Conservation (phyloP, 2,888 invertebrate species). For the Cosmopolites sordidus region DNA sequence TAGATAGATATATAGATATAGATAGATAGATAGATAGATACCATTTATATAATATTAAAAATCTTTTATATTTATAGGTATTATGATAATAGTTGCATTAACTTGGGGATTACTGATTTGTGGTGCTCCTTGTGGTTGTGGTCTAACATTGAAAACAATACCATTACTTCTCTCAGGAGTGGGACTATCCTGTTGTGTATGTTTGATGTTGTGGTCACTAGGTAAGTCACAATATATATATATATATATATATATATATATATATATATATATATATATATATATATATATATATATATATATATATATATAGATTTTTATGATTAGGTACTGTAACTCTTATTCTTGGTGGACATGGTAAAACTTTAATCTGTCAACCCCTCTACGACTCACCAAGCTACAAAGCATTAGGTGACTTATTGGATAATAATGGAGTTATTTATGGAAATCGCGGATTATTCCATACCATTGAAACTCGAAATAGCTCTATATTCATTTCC, state of each 20-base stretch:
- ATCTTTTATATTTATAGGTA: constrained; percentile 44
- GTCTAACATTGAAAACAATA: constrained; percentile 40
- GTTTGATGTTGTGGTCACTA: constrained; percentile 56
- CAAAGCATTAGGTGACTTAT: constrained; percentile 58
- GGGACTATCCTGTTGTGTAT: constrained; percentile 55
- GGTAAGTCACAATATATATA: constrained; percentile 8
- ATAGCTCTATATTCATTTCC: constrained; percentile 50
- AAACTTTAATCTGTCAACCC: constrained; percentile 68
- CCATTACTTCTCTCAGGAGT: constrained; percentile 49
- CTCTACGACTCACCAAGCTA: constrained; percentile 65
- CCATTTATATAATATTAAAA: too few relatives aligned
- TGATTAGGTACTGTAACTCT: constrained; percentile 54
- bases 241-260: background rate
- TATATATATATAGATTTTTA: background rate
- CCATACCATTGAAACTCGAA: constrained; percentile 53
- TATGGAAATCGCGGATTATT: constrained; percentile 55
- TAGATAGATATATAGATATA: too few relatives aligned
- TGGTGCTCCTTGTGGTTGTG: constrained; percentile 49
- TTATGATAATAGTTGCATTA: constrained; percentile 50
- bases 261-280: background rate
- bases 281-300: background rate
- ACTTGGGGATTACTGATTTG: constrained; percentile 52
- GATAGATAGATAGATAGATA: too few relatives aligned
- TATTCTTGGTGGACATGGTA: constrained; percentile 61
- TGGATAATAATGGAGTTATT: constrained; percentile 64